These are phyloP conservation scores for Anoplius nigerrimus DNA, from an alignment of 2,888 invertebrate genomes.

Conservation along the genomic window DNA sequence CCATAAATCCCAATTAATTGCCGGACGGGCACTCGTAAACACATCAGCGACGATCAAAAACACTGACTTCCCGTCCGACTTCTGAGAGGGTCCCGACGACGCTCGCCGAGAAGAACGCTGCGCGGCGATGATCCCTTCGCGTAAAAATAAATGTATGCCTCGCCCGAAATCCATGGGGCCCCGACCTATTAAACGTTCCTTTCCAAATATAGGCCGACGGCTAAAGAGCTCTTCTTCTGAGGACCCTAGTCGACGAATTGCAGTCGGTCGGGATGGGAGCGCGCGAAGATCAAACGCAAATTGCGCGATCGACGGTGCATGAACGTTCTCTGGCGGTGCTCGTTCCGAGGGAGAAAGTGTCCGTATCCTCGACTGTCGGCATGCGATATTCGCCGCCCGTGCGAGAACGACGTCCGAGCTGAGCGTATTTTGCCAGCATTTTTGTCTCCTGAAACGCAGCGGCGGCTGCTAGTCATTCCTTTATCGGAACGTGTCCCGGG, in stretches of 20 bases:
- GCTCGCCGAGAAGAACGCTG: not conserved
- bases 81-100: conserved; percentile 13
- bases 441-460: no score
- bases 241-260: not conserved
- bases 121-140: conserved; percentile 16
- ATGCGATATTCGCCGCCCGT: not conserved
- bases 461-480: not conserved
- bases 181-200: conserved; percentile 13
- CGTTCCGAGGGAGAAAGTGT: not conserved
- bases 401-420: no score
- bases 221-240: not conserved
- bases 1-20: conserved; percentile 70
- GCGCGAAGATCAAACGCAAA: not conserved
- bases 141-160: conserved; percentile 36
- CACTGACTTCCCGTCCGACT: conserved; percentile 32
- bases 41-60: conserved; percentile 55
- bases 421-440: no score
- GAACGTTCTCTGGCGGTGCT: no score
- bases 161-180: conserved; percentile 10
- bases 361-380: no score
- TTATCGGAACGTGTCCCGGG: not conserved
- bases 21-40: conserved; percentile 64
- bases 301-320: not conserved
- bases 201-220: conserved; percentile 10
- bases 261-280: no score